Evolutionary conservation across 2,888 invertebrate species (phyloP).

Genomic region (Latrodectus hesperus): DNA sequence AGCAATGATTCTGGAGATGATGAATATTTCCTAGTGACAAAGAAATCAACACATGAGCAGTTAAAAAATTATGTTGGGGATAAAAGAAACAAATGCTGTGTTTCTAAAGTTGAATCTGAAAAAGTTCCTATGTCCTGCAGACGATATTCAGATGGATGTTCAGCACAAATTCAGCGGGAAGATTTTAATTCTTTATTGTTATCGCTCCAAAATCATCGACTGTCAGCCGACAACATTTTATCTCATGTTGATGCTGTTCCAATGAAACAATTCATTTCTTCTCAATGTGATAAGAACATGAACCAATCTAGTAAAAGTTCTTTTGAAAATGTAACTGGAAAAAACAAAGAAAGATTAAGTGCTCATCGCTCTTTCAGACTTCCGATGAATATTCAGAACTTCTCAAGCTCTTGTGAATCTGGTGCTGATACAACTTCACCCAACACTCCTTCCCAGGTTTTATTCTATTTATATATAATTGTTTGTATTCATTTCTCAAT

Average conservation of each 20-base stretch:
- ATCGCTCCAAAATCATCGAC: slow-evolving; percentile 30
- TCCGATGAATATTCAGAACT: slow-evolving; percentile 48
- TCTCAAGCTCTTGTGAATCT: slow-evolving; percentile 76
- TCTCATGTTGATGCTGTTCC: neutral
- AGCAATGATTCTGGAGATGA: slow-evolving; percentile 59
- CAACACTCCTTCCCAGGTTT: slow-evolving; percentile 71
- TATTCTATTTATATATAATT: too few relatives aligned
- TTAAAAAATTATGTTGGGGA: slow-evolving; percentile 41
- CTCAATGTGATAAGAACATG: neutral
- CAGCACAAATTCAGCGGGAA: slow-evolving; percentile 13
- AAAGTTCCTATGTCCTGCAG: slow-evolving; percentile 16
- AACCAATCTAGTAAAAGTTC: neutral
- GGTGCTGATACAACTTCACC: slow-evolving; percentile 79
- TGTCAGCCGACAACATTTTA: slow-evolving; percentile 40
- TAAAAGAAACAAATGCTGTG: slow-evolving; percentile 21
- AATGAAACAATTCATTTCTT: neutral
- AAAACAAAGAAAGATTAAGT: neutral
- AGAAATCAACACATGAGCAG: slow-evolving; percentile 40
- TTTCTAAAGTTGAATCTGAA: slow-evolving; percentile 22
- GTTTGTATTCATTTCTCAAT: too few relatives aligned
- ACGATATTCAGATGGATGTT: slow-evolving; percentile 56
- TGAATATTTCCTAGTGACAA: slow-evolving; percentile 44
- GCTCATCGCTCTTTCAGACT: slow-evolving; percentile 16
- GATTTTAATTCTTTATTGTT: slow-evolving; percentile 17
- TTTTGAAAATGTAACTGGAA: neutral